phyloP scores from a whole-genome alignment of 2,113 vertebrate species.

The Galbula dea region DNA sequence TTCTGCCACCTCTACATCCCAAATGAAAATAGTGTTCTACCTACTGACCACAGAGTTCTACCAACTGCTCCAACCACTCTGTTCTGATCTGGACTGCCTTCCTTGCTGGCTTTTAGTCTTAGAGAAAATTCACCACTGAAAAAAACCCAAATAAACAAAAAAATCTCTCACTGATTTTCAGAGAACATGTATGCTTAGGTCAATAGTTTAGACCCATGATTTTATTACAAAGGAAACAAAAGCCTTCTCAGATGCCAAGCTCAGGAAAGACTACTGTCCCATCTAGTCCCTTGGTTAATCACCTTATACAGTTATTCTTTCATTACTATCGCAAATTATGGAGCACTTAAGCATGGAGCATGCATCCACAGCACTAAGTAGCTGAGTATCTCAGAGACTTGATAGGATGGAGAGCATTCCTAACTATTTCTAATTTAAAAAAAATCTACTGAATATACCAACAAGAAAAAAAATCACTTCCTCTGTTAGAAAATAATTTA shows the following conservation, averaged over 20 bases:
- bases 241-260: neutral
- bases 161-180: neutral
- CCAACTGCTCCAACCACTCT: neutral
- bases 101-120: neutral
- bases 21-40: constrained; percentile 37
- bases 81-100: neutral
- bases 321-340: neutral
- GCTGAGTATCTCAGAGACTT: neutral
- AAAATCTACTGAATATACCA: neutral
- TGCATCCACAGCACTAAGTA: neutral
- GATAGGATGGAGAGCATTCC: neutral
- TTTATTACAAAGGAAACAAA: neutral
- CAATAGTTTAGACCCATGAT: neutral
- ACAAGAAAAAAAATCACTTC: neutral
- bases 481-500: neutral
- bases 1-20: neutral
- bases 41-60: neutral
- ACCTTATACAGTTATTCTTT: neutral
- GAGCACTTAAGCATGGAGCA: neutral
- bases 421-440: neutral
- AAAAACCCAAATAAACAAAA: neutral
- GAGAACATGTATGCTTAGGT: neutral
- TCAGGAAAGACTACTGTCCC: neutral
- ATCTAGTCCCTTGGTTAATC: neutral
- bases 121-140: neutral